Base-by-base conservation (phyloP, 2,888 invertebrate genomes). In the Celastrina argiolus region DNA sequence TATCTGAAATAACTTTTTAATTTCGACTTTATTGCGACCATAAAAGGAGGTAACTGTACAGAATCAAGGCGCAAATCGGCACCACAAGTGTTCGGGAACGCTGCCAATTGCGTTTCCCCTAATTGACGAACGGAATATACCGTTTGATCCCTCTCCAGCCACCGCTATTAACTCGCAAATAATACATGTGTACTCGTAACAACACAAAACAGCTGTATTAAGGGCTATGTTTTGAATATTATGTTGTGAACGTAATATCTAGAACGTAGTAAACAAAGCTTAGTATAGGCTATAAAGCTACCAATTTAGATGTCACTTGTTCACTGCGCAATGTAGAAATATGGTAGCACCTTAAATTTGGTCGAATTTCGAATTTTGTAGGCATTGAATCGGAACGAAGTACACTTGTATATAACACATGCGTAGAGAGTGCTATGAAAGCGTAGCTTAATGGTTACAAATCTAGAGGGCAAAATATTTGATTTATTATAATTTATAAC, bases 71-170 rank as follows among this genome's bases (percentile, higher is more conserved):
- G 77, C 79, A 78, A 68, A 72, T 70, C 70, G 76, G 81, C 78
- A 75, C 79, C 84, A 83, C 84, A 85, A 85, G 81, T 85, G 86
- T 74, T 73, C 81, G 88, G 89, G 89, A 85, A 80, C 78, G 71
- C 69, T 88, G 89, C 89, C 89, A 89, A 89, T 84, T 82, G 83
- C 83, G 82, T 84, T 86, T 82, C 80, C 78, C 81, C 83, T 87
- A 88, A 89, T 89, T 87, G 88, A 87, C 83, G 87, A 81, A 75
- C 74, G 77, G 80, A 79, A 81, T 84, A 82, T 79, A 80, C 78
- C 82, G 83, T 73, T 87, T 88, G 86, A 87, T 88, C 85, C 75
- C 76, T 76, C 79, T 82, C 79, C 83, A 83, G 83, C 73, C 73
- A 69, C 70, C 73, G 74, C 75, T 70, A 80, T 79, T 79, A 80